These are phyloP conservation scores for Rhyacophila evoluta DNA, from an alignment of 2,888 invertebrate genomes.

Conservation along the genomic window DNA sequence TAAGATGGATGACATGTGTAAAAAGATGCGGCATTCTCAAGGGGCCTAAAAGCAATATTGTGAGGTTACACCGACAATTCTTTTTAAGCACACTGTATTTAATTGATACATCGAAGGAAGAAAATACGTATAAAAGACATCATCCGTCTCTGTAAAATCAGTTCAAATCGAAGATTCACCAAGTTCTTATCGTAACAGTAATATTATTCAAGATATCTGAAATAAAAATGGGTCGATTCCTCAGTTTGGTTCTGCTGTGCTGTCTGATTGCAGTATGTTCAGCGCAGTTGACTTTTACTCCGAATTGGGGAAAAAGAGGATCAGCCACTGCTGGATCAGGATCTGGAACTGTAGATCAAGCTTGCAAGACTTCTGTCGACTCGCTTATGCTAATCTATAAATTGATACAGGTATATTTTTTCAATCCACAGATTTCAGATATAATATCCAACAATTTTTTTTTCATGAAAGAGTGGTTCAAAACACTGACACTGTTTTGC, in stretches of 20 bases:
- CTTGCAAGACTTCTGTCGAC: slow-evolving; percentile 69
- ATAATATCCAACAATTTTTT: too few relatives aligned
- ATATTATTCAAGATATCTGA: background rate
- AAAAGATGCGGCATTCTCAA: too few relatives aligned
- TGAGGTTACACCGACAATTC: too few relatives aligned
- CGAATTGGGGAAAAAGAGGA: slow-evolving; percentile 69
- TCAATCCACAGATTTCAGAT: too few relatives aligned
- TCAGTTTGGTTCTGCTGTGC: slow-evolving; percentile 44
- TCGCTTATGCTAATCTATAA: slow-evolving; percentile 71
- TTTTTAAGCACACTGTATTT: background rate
- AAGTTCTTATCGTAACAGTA: background rate
- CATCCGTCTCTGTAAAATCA: background rate
- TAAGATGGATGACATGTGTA: too few relatives aligned
- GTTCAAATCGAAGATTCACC: background rate
- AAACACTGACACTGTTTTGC: too few relatives aligned
- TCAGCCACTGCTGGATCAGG: slow-evolving; percentile 55
- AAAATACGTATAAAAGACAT: background rate
- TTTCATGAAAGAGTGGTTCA: too few relatives aligned
- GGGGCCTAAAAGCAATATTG: too few relatives aligned
- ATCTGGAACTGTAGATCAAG: slow-evolving; percentile 51
- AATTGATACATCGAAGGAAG: background rate
- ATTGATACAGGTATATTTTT: slow-evolving; percentile 71
- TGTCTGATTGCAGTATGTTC: slow-evolving; percentile 56
- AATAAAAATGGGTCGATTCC: slow-evolving; percentile 29
- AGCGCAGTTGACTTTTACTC: slow-evolving; percentile 71